These are phyloP conservation scores for Lithophane socia DNA, from an alignment of 2,888 invertebrate species.

Conservation along the genomic window DNA sequence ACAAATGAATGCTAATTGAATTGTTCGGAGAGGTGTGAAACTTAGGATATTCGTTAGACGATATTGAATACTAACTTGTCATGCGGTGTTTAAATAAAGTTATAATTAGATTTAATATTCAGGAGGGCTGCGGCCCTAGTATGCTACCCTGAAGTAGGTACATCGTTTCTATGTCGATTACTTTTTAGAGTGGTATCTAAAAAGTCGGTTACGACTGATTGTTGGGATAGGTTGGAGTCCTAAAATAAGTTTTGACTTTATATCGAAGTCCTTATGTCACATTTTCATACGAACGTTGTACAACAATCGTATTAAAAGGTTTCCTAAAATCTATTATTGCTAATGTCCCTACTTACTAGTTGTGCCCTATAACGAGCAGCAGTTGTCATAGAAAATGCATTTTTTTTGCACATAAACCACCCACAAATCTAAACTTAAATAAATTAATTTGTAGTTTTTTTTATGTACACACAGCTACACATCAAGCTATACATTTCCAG, in stretches of 20 bases:
- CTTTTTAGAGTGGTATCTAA: too few relatives aligned
- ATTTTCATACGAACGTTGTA: too few relatives aligned
- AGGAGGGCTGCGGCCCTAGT: not conserved
- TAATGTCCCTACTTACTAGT: not conserved
- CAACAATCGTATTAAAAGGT: conserved; percentile 10
- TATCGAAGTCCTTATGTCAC: too few relatives aligned
- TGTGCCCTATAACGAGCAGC: not conserved
- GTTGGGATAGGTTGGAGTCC: not conserved
- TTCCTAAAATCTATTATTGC: not conserved
- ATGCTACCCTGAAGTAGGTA: conserved; percentile 2
- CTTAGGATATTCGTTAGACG: not conserved
- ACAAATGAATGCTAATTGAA: conserved; percentile 10
- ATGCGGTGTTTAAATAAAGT: not conserved
- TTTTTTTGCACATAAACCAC: conserved; percentile 23
- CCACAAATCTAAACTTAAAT: conserved; percentile 7
- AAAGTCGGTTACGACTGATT: too few relatives aligned
- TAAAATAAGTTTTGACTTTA: too few relatives aligned
- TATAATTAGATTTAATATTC: not conserved
- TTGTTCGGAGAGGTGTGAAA: not conserved
- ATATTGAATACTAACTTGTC: not conserved
- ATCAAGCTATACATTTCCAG: too few relatives aligned
- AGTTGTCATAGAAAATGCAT: conserved; percentile 21
- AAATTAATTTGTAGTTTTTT: conserved; percentile 21
- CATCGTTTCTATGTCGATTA: not conserved
- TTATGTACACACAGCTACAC: too few relatives aligned